phyloP scores from a whole-genome alignment of 2,113 vertebrate species.

The Maccullochella peelii region DNA sequence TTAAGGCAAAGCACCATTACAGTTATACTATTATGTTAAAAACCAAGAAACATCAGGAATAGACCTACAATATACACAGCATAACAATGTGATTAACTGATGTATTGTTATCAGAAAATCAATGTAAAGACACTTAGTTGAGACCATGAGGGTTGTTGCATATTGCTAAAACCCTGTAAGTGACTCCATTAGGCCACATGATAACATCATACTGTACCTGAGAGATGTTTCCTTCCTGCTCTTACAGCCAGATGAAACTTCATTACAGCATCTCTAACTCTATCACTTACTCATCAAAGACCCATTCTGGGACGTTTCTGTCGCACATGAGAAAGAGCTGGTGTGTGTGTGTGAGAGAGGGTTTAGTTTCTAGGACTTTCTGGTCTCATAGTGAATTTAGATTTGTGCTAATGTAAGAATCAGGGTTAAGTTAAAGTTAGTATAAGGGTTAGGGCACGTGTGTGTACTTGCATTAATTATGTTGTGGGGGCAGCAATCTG shows the following conservation, averaged over 20 bases:
- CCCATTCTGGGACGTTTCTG: constrained; percentile 59
- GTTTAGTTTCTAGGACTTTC: too few species aligned
- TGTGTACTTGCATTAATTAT: background rate
- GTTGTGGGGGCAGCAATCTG: background rate
- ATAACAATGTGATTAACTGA: constrained; percentile 67
- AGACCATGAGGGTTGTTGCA: constrained; percentile 47
- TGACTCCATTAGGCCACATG: constrained; percentile 77
- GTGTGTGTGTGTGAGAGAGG: too few species aligned
- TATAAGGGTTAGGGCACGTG: background rate
- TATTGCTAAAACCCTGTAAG: constrained; percentile 69
- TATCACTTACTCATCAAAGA: constrained; percentile 66
- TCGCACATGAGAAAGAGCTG: constrained; percentile 18
- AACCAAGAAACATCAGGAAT: constrained; percentile 6
- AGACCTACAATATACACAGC: constrained; percentile 23
- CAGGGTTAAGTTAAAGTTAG: background rate
- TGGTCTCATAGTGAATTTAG: background rate
- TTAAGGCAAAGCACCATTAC: constrained; percentile 38
- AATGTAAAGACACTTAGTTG: constrained; percentile 73
- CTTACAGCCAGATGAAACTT: constrained; percentile 74
- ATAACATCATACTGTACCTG: constrained; percentile 81
- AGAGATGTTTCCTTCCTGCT: constrained; percentile 78
- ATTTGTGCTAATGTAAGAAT: background rate
- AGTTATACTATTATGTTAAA: constrained; percentile 26
- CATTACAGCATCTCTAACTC: constrained; percentile 70
- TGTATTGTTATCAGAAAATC: constrained; percentile 75